phyloP scores from a whole-genome alignment of 2,797 vertebrate species.

The Neosilurus mollespiculum region DNA sequence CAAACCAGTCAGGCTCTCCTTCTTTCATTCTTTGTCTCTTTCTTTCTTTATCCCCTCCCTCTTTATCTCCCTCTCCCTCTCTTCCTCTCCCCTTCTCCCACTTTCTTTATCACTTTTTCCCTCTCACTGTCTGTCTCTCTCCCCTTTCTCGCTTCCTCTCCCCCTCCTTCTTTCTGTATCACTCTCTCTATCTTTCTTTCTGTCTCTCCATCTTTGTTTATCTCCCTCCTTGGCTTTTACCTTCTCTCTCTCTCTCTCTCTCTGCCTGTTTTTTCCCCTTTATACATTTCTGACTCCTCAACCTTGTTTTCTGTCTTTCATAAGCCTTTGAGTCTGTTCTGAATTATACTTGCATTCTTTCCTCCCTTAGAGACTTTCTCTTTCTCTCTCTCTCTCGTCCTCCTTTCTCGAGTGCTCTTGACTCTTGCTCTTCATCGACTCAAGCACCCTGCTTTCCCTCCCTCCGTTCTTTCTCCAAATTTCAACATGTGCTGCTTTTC shows the following conservation, averaged over 20 bases:
- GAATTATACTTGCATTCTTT: constrained; percentile 3
- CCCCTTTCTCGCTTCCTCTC: constrained; percentile 24
- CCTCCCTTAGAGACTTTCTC: neutral
- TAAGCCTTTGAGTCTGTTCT: constrained; percentile 18
- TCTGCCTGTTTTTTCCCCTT: constrained; percentile 10
- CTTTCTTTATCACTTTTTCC: neutral
- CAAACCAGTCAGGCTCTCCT: constrained; percentile 60
- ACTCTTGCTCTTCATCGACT: constrained; percentile 30
- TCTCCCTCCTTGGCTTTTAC: no score
- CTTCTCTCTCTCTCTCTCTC: constrained; percentile 13
- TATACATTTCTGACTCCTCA: neutral
- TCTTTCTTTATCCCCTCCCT: constrained; percentile 36
- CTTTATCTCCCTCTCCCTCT: constrained; percentile 17
- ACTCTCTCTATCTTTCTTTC: neutral
- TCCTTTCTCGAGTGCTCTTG: constrained; percentile 33
- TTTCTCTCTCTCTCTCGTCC: neutral
- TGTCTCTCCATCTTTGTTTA: neutral
- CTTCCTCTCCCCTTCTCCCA: constrained; percentile 30
- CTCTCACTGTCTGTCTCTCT: constrained; percentile 21
- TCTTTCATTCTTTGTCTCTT: constrained; percentile 24
- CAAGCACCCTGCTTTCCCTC: neutral
- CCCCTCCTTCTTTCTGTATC: no score
- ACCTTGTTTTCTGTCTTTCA: neutral
- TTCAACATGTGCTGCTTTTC: constrained; percentile 51
- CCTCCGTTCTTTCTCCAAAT: constrained; percentile 38